Percentiles rank a stretch among this genome's conserved stretches.
These are phyloP conservation scores for Vespertilio murinus DNA, from an alignment of 2,797 vertebrate species.

Conservation along the genomic window DNA sequence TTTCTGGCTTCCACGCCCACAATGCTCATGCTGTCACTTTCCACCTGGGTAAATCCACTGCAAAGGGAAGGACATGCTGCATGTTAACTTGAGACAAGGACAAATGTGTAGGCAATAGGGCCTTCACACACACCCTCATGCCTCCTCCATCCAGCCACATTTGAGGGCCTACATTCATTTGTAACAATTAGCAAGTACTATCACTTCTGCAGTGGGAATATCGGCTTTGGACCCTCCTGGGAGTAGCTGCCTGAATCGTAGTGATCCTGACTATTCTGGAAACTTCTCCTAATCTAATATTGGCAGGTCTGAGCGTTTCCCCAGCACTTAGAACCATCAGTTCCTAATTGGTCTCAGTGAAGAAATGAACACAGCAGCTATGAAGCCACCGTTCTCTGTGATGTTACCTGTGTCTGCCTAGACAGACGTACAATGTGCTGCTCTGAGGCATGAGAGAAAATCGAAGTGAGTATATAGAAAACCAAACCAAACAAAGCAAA, in stretches of 20 bases:
- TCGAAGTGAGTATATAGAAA: background rate
- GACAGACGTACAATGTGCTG: background rate
- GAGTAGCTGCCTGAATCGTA: background rate
- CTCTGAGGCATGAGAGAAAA: background rate
- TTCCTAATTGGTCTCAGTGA: background rate
- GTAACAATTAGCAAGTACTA: background rate
- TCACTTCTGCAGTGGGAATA: background rate
- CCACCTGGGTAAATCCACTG: conserved; percentile 57
- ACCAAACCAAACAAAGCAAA: background rate
- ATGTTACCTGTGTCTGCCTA: background rate
- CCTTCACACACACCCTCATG: background rate
- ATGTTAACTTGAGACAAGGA: background rate
- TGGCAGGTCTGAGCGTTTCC: background rate
- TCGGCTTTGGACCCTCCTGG: background rate
- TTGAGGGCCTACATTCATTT: background rate
- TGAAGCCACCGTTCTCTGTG: background rate
- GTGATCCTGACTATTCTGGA: background rate
- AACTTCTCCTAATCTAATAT: background rate
- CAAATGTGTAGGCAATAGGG: background rate
- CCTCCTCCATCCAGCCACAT: background rate
- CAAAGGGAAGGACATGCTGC: background rate
- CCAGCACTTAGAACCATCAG: background rate
- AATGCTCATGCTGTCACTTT: conserved; percentile 59
- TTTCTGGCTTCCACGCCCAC: conserved; percentile 48
- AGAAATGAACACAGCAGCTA: background rate